Base-by-base conservation (phyloP, 1,140 invertebrate genomes). In the Reticulitermes speratus region DNA sequence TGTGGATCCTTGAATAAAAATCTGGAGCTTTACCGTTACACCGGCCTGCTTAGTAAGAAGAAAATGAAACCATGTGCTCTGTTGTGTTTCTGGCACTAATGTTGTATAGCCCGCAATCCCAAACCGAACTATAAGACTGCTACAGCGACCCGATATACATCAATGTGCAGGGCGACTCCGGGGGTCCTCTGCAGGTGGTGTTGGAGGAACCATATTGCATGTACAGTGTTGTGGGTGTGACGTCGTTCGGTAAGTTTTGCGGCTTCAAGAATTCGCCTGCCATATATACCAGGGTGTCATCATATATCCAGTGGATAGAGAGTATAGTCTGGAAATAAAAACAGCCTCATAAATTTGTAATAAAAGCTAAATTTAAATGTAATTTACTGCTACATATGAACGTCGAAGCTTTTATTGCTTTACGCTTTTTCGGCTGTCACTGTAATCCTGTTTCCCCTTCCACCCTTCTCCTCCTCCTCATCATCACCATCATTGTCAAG, bases 161-260 rank as follows among this genome's bases (percentile, higher is more conserved):
- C 16, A 48, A 48, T 38, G 88, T 89, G 38, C 90, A 95, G 94
- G 94, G 94, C 75, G 94, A 95, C 89, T 95, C 94, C 65, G 94
- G 94, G 0, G 94, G 94, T 23, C 94, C 94, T 0, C 89, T 94
- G 0, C 90, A 93, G 87, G 90, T 93, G 48, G 90, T 90, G 0
- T 91, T 91, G 8, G 87, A 89, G 3, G 89, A 91, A 7, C 93
- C 93, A 88, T 90, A 91, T 69, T 94, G 93, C 85, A 90, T 92
- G 44, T 93, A 92, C 88, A 90, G 92, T 87, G 86, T 95, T 1
- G 88, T 94, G 83, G 95, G 94, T 0, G 91, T 96, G 32, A 94
- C 94, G 1, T 95, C 94, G 12, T 95, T 94, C 87, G 86, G 88
- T 3, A 87, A 86, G 44, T 87, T 87, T 48, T 92, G 91, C 48